Conservation (phyloP, 2,888 invertebrate species). For the Acanthococcus lagerstroemiae region DNA sequence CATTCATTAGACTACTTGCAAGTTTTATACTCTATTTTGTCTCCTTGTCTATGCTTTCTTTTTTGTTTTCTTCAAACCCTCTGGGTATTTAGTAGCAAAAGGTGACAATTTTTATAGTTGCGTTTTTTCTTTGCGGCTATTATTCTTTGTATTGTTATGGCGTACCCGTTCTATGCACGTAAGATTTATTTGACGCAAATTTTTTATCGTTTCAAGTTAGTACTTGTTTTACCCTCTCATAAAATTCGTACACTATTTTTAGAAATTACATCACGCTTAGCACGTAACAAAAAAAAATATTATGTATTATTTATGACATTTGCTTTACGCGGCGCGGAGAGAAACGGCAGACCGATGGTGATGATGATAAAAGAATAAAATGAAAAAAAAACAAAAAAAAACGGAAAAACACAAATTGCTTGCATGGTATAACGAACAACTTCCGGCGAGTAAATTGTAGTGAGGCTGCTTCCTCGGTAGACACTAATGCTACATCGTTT, state of each 20-base stretch:
- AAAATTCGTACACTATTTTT: neutral
- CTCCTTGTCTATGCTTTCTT: neutral
- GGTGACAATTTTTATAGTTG: slow-evolving; percentile 7
- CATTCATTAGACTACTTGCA: slow-evolving; percentile 10
- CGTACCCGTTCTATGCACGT: too few species aligned
- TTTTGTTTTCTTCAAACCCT: neutral
- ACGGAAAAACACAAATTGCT: neutral
- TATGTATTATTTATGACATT: too few species aligned
- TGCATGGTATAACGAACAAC: too few species aligned
- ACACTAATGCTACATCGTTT: too few species aligned
- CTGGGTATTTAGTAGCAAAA: slow-evolving; percentile 10
- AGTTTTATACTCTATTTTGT: neutral
- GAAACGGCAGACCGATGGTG: too few species aligned
- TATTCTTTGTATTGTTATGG: neutral
- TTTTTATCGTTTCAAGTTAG: neutral
- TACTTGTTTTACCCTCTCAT: neutral
- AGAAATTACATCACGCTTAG: neutral
- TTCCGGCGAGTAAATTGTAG: too few species aligned
- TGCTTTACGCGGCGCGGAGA: too few species aligned
- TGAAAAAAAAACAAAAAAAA: neutral
- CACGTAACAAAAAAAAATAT: neutral
- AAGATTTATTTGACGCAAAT: neutral
- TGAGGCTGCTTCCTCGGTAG: too few species aligned
- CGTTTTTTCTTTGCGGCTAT: neutral
- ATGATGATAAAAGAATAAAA: too few species aligned